phyloP scores from a whole-genome alignment of 2,113 vertebrate genomes.

The Python bivittatus region DNA sequence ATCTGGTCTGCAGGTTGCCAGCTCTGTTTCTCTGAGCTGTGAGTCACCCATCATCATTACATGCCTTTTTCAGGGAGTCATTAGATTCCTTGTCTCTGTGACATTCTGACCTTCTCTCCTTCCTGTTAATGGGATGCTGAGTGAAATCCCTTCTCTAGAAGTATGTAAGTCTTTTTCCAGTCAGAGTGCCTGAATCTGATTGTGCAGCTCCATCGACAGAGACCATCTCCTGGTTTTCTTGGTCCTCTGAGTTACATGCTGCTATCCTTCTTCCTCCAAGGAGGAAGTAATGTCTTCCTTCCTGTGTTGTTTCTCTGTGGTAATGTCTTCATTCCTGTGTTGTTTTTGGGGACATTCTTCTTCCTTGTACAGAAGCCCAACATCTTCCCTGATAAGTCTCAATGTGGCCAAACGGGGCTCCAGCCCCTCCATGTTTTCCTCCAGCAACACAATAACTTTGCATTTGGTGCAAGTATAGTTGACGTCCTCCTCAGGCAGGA shows the following conservation, averaged over 20 bases:
- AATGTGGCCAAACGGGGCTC: neutral
- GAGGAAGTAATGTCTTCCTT: no score
- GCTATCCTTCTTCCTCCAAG: neutral
- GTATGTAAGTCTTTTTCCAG: neutral
- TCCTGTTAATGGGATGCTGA: neutral
- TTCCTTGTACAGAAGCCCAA: neutral
- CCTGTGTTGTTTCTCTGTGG: no score
- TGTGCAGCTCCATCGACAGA: neutral
- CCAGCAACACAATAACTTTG: neutral
- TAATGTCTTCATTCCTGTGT: neutral
- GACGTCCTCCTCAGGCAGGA: neutral
- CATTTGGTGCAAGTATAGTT: neutral
- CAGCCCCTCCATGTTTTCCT: neutral
- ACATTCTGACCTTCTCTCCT: neutral
- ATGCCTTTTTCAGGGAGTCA: neutral
- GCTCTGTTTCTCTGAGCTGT: neutral
- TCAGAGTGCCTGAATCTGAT: neutral
- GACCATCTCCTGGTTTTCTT: neutral
- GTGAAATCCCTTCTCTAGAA: neutral
- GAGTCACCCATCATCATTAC: neutral
- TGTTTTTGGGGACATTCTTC: neutral
- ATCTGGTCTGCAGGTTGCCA: no score
- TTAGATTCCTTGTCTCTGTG: neutral
- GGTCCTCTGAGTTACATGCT: neutral
- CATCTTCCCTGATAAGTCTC: neutral